Conservation (phyloP, 1,140 invertebrate species). For the Popillia japonica region DNA sequence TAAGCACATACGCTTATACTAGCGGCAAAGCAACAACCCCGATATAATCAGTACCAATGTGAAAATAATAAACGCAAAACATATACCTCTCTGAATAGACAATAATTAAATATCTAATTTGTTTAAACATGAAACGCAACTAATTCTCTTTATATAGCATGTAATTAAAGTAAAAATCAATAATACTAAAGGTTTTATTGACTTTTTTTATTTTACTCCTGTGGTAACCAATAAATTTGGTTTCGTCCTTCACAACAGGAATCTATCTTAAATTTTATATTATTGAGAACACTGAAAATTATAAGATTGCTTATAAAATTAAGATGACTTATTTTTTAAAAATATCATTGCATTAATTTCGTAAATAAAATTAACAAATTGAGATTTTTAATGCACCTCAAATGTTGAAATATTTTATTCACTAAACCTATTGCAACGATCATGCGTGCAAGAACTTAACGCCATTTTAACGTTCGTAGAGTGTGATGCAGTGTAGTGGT, state of each 20-base stretch:
- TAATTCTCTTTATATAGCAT: no score
- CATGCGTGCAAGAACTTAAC: slow-evolving; percentile 36
- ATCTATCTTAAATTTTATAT: not conserved
- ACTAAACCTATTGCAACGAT: not conserved
- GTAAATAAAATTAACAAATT: not conserved
- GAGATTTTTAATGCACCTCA: not conserved
- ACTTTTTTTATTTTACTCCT: not conserved
- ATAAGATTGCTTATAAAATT: slow-evolving; percentile 35
- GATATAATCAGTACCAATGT: not conserved
- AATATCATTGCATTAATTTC: not conserved
- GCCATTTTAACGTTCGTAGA: slow-evolving; percentile 36
- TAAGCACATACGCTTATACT: slow-evolving; percentile 8
- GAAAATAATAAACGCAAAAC: not conserved
- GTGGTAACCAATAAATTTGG: not conserved
- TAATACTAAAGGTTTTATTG: not conserved
- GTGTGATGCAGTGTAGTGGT: not conserved
- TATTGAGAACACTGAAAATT: slow-evolving; percentile 31
- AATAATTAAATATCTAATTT: not conserved
- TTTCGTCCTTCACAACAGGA: not conserved
- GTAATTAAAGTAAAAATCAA: no score
- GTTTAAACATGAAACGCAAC: not conserved
- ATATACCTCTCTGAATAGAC: not conserved
- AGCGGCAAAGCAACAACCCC: not conserved
- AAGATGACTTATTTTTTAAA: slow-evolving; percentile 20
- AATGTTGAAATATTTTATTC: not conserved